phyloP scores from a whole-genome alignment of 2,888 invertebrate genomes.

The Lathronympha strigana region DNA sequence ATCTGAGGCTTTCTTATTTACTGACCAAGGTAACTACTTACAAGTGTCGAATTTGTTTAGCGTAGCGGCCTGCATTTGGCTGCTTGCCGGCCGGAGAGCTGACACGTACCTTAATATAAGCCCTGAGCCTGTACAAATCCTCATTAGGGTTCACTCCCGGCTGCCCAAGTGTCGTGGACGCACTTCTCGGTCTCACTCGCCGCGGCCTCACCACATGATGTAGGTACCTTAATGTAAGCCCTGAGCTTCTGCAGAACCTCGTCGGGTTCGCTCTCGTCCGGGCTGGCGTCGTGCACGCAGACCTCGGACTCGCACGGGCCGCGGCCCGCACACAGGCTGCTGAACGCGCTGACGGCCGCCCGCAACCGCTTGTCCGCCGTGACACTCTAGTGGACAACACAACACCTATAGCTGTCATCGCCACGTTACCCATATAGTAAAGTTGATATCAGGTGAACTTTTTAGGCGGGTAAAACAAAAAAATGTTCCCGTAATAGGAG shows the following conservation, averaged over 20 bases:
- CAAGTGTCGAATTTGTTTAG: too few species aligned
- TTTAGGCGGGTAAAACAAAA: too few species aligned
- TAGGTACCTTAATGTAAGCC: conserved; percentile 60
- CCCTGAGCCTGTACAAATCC: too few species aligned
- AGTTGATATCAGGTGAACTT: too few species aligned
- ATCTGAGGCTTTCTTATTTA: too few species aligned
- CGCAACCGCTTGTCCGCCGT: conserved; percentile 51
- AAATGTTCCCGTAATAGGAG: too few species aligned
- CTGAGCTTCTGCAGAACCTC: conserved; percentile 69
- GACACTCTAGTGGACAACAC: conserved; percentile 73
- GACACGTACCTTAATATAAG: too few species aligned
- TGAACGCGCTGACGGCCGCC: conserved; percentile 51
- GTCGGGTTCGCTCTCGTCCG: conserved; percentile 40
- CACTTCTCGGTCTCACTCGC: not conserved
- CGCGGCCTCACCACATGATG: not conserved
- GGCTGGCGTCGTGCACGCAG: not conserved
- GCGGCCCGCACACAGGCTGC: conserved; percentile 45
- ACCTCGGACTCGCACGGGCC: conserved; percentile 32
- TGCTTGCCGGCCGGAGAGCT: too few species aligned
- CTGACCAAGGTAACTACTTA: too few species aligned
- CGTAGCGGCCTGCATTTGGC: too few species aligned
- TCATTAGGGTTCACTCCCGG: too few species aligned
- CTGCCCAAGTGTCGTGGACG: not conserved
- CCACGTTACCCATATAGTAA: too few species aligned
- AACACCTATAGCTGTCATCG: conserved; percentile 55